A percentile compares a stretch with the other conserved stretches of the same genome.
Evolutionary conservation across 2,888 invertebrate genomes (phyloP).

Genomic region (Oxyteleia sp.): DNA sequence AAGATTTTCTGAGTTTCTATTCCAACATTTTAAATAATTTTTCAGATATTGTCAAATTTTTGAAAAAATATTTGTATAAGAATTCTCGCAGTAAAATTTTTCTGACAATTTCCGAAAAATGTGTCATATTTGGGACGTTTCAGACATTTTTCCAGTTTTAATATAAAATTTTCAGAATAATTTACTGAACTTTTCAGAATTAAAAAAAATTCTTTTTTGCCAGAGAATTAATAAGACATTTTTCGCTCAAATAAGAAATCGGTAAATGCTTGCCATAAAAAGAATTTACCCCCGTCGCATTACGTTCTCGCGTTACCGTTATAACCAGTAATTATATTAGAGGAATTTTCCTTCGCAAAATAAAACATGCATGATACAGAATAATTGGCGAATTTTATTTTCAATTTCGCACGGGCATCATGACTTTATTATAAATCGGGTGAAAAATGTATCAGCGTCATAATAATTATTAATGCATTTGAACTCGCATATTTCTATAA

Average conservation of each 20-base stretch:
- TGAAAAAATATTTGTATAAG: too few species aligned
- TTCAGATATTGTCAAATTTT: too few species aligned
- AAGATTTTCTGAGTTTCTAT: too few species aligned
- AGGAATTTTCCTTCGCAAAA: conserved; percentile 10
- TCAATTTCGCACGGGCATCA: not conserved
- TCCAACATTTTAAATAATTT: too few species aligned
- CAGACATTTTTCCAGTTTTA: too few species aligned
- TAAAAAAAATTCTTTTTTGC: too few species aligned
- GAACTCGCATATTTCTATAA: conserved; percentile 29
- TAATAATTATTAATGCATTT: conserved; percentile 5
- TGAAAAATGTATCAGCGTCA: not conserved
- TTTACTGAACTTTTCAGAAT: too few species aligned
- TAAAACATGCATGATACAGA: conserved; percentile 1
- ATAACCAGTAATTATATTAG: conserved; percentile 22
- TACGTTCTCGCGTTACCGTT: not conserved
- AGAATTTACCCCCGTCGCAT: not conserved
- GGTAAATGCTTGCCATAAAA: conserved; percentile 1
- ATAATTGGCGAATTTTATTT: conserved; percentile 1
- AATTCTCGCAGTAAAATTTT: too few species aligned
- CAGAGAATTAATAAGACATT: conserved; percentile 7
- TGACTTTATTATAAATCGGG: not conserved
- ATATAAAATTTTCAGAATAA: too few species aligned
- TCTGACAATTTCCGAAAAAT: too few species aligned
- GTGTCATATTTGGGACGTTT: too few species aligned
- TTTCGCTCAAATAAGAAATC: not conserved